Evolutionary conservation across 1,140 invertebrate species (phyloP).

Genomic region (Ceratina calcarata): DNA sequence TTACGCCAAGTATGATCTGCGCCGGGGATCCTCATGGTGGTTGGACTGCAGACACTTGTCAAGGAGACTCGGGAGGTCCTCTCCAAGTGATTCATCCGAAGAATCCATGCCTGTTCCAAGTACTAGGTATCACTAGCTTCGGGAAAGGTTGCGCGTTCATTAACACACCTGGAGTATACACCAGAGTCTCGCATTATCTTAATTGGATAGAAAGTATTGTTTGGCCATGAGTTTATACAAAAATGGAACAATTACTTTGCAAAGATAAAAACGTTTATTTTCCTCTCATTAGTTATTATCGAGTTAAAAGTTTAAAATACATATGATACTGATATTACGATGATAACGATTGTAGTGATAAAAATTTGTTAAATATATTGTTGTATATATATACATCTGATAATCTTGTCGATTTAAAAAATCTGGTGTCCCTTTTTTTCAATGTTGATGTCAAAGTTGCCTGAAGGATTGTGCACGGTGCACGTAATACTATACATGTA

Average conservation of each 20-base stretch:
- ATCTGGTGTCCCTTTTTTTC: not conserved
- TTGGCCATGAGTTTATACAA: slow-evolving; percentile 53
- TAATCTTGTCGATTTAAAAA: slow-evolving; percentile 37
- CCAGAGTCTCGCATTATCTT: slow-evolving; percentile 67
- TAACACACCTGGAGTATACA: slow-evolving; percentile 83
- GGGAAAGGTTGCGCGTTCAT: slow-evolving; percentile 81
- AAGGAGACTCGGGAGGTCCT: slow-evolving; percentile 87
- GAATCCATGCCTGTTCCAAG: slow-evolving; percentile 79
- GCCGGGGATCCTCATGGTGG: slow-evolving; percentile 85
- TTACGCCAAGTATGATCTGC: slow-evolving; percentile 84
- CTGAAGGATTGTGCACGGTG: not conserved
- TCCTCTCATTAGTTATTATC: not conserved
- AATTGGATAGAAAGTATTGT: slow-evolving; percentile 70
- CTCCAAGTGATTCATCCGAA: slow-evolving; percentile 77
- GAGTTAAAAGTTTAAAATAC: slow-evolving; percentile 24
- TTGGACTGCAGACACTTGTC: slow-evolving; percentile 84
- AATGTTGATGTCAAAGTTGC: too few species aligned
- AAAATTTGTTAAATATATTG: slow-evolving; percentile 12
- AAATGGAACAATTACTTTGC: slow-evolving; percentile 22
- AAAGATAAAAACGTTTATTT: slow-evolving; percentile 54
- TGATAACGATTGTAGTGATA: slow-evolving; percentile 4
- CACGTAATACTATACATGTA: not conserved
- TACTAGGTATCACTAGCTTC: slow-evolving; percentile 83
- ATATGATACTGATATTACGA: slow-evolving; percentile 19
- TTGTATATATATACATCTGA: slow-evolving; percentile 4